These are phyloP conservation scores for Paraescarpia echinospica DNA, from an alignment of 1,140 invertebrate species.

Conservation along the genomic window DNA sequence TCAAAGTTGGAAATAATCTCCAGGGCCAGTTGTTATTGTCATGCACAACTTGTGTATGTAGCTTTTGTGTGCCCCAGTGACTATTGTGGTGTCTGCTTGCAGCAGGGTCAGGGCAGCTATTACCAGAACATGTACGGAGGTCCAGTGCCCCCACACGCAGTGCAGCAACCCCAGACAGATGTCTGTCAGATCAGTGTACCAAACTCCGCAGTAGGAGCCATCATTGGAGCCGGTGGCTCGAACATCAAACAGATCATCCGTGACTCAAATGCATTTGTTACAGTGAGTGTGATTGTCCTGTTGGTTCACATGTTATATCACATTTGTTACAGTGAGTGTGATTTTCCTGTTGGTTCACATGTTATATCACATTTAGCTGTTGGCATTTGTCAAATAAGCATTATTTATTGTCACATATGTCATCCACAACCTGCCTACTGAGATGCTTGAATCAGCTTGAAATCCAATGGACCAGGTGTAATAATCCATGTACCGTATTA, in stretches of 20 bases:
- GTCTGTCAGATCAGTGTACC: constrained; percentile 80
- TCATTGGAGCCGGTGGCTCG: constrained; percentile 94
- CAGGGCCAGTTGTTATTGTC: too few species aligned
- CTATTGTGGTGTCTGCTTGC: background rate
- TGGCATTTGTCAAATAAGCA: background rate
- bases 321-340: constrained; percentile 68
- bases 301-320: too few species aligned
- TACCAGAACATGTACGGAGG: constrained; percentile 21
- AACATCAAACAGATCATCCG: constrained; percentile 96
- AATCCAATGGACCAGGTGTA: too few species aligned
- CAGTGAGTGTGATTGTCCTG: constrained; percentile 16
- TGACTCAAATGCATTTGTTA: constrained; percentile 89
- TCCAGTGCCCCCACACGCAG: constrained; percentile 34
- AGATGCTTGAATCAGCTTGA: too few species aligned
- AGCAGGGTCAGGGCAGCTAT: constrained; percentile 7
- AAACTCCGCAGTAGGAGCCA: constrained; percentile 93
- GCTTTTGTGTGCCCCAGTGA: background rate
- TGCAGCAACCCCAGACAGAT: constrained; percentile 47
- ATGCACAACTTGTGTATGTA: background rate
- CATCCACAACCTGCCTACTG: too few species aligned
- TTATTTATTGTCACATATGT: background rate
- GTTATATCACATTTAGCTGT: background rate
- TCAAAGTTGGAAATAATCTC: background rate
- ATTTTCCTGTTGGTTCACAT: background rate
- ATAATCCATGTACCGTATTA: too few species aligned